Percentiles rank a stretch among this genome's conserved stretches.
Conservation (phyloP, 2,113 vertebrate species). For the Scatophagus argus region DNA sequence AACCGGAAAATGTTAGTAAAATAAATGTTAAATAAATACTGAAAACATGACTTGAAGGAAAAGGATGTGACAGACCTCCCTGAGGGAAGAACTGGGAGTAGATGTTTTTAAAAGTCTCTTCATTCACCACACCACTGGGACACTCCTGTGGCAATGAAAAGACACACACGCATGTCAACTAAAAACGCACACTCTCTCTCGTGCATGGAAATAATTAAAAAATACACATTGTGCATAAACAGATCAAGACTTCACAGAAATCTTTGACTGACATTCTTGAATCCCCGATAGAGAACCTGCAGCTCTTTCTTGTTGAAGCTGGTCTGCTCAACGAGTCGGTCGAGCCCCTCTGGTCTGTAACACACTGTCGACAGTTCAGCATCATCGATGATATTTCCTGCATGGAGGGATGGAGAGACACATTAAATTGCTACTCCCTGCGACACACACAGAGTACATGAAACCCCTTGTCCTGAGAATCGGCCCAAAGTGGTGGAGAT, state of each 20-base stretch:
- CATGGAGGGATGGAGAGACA: not conserved
- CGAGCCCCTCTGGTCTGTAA: slow-evolving; percentile 92
- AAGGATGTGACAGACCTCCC: slow-evolving; percentile 87
- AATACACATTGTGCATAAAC: not conserved
- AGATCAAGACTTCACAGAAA: not conserved
- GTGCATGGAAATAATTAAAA: not conserved
- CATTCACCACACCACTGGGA: slow-evolving; percentile 93
- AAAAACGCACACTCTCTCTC: not conserved
- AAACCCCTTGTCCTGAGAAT: not conserved
- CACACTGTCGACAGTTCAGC: slow-evolving; percentile 90
- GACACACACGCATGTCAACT: not conserved
- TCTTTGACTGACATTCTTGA: slow-evolving; percentile 92
- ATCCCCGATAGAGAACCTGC: slow-evolving; percentile 95
- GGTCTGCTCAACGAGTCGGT: slow-evolving; percentile 91
- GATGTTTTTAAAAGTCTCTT: slow-evolving; percentile 96
- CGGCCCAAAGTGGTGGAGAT: not conserved
- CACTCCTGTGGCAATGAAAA: slow-evolving; percentile 87
- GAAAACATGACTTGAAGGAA: not conserved
- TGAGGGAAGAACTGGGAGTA: slow-evolving; percentile 97
- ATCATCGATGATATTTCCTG: slow-evolving; percentile 91
- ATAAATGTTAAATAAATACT: not conserved
- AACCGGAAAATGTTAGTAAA: not conserved
- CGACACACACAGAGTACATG: not conserved
- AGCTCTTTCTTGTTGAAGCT: slow-evolving; percentile 95
- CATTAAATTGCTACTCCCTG: not conserved